Evolutionary conservation across 2,888 invertebrate species (phyloP).

Genomic region (Pyralis farinalis): DNA sequence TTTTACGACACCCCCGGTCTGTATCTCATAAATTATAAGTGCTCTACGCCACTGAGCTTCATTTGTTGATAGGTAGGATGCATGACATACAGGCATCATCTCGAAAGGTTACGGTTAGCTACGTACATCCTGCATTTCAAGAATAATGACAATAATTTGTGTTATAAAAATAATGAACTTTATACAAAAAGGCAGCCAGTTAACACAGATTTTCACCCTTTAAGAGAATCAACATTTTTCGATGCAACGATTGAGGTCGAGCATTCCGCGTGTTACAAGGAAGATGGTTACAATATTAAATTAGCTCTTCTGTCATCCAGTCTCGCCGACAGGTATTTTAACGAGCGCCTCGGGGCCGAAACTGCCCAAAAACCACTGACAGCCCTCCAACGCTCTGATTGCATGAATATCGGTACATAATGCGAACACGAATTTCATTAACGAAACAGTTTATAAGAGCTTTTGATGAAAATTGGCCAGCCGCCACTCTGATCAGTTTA

Average conservation of each 20-base stretch:
- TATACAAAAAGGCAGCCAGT: constrained; percentile 20
- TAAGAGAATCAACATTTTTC: constrained; percentile 33
- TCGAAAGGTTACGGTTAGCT: too few species aligned
- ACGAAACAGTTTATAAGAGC: constrained; percentile 4
- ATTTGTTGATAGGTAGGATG: too few species aligned
- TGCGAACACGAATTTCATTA: constrained; percentile 5
- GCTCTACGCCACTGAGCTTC: too few species aligned
- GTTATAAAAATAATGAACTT: too few species aligned
- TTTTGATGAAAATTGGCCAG: neutral
- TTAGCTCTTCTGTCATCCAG: constrained; percentile 56
- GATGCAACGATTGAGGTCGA: constrained; percentile 51
- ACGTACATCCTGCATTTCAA: too few species aligned
- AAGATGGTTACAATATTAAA: constrained; percentile 63
- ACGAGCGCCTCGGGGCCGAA: constrained; percentile 52
- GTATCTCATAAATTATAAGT: too few species aligned
- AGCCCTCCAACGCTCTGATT: constrained; percentile 49
- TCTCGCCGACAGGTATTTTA: constrained; percentile 60
- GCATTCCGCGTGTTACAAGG: constrained; percentile 50
- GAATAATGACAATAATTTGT: too few species aligned
- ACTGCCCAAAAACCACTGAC: constrained; percentile 42
- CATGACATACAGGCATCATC: too few species aligned
- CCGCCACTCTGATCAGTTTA: neutral
- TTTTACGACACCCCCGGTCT: too few species aligned
- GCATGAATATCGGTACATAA: constrained; percentile 32
- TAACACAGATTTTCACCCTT: constrained; percentile 34